A percentile compares a stretch with the other conserved stretches of the same genome.
These are phyloP conservation scores for Drosophila fuyamai DNA, from an alignment of 1,140 invertebrate species.

Conservation along the genomic window DNA sequence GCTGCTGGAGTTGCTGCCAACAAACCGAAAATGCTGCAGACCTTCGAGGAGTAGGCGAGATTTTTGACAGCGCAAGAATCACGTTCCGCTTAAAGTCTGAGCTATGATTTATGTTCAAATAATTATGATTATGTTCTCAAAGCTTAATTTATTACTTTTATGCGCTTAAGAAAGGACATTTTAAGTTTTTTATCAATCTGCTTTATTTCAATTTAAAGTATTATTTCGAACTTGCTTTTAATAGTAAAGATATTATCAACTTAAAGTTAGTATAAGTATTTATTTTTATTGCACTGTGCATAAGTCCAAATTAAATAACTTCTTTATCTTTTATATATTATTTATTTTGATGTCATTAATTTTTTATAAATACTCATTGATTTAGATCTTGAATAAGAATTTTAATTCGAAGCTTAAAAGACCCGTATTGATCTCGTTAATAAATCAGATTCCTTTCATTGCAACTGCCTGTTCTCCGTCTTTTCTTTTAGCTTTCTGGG, in stretches of 20 bases:
- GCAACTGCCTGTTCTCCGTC: neutral
- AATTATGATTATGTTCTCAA: too few species aligned
- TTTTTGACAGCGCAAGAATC: slow-evolving; percentile 18
- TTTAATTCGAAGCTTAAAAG: neutral
- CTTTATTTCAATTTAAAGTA: too few species aligned
- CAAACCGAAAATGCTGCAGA: slow-evolving; percentile 1
- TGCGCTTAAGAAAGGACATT: neutral
- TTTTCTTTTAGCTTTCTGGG: neutral
- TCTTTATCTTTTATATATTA: too few species aligned
- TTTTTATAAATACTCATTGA: neutral
- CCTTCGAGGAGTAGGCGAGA: neutral
- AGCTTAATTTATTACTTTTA: neutral
- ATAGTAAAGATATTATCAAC: too few species aligned
- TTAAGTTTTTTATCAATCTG: neutral
- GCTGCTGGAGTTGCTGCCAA: slow-evolving; percentile 11
- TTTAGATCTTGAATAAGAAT: neutral
- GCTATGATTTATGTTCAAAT: neutral
- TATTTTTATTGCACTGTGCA: too few species aligned
- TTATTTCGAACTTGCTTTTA: too few species aligned
- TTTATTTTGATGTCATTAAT: neutral
- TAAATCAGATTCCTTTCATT: neutral
- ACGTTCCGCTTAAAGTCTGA: slow-evolving; percentile 3
- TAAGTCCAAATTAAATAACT: too few species aligned
- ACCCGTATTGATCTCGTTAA: neutral
- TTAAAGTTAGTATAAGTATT: too few species aligned